A percentile compares a stretch with the other conserved stretches of the same genome.
Conservation (phyloP, 1,140 invertebrate genomes). For the Oryctes rhinoceros region DNA sequence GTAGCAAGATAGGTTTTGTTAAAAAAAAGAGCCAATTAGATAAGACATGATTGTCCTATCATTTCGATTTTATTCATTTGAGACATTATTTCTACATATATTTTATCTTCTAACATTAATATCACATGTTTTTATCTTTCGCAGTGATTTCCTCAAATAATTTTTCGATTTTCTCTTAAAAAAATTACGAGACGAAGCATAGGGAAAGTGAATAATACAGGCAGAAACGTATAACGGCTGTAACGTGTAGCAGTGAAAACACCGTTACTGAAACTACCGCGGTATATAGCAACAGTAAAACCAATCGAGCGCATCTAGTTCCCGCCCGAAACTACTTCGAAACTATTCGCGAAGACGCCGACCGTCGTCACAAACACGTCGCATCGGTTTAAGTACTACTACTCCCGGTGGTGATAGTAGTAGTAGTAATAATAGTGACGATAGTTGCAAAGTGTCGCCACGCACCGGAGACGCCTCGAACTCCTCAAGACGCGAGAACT, state of each 20-base stretch:
- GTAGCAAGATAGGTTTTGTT: no score
- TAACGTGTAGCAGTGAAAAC: constrained; percentile 25
- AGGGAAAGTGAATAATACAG: background rate
- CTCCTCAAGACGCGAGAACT: constrained; percentile 47
- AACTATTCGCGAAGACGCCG: constrained; percentile 11
- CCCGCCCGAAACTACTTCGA: constrained; percentile 32
- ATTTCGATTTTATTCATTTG: no score
- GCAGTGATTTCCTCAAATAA: background rate
- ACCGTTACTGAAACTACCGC: constrained; percentile 17
- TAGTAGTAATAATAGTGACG: background rate
- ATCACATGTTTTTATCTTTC: background rate
- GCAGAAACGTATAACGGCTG: background rate
- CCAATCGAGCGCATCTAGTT: constrained; percentile 35
- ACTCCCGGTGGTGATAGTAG: background rate
- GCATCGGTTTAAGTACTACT: background rate
- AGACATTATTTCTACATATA: background rate
- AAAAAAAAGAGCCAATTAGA: no score
- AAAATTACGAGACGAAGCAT: background rate
- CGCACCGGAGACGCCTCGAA: constrained; percentile 52
- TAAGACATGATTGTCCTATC: no score
- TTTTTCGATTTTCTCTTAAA: background rate
- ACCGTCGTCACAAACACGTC: background rate
- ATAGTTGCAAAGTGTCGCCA: constrained; percentile 50
- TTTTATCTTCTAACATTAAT: no score
- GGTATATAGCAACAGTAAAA: constrained; percentile 13